Conservation (phyloP, 1,140 invertebrate species). For the Dinoponera quadriceps region DNA sequence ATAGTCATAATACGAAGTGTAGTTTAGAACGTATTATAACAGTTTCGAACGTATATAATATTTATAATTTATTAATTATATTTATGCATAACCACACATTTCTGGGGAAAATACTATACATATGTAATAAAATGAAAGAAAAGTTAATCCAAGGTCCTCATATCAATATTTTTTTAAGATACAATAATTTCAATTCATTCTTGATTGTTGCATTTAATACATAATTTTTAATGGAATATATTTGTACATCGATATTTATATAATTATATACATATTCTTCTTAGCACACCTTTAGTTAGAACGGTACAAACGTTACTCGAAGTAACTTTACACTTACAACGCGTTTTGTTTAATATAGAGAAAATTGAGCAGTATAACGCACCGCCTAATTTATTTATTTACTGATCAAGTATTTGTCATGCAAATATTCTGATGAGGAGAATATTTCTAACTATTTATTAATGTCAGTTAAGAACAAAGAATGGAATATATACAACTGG, state of each 20-base stretch:
- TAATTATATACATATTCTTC: constrained; percentile 23
- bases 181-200: constrained; percentile 18
- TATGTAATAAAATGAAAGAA: background rate
- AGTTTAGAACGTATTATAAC: constrained; percentile 16
- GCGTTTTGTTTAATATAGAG: constrained; percentile 31
- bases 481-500: constrained; percentile 10
- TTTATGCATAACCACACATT: constrained; percentile 19
- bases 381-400: constrained; percentile 48
- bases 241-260: constrained; percentile 30
- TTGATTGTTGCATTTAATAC: constrained; percentile 52
- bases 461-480: constrained; percentile 53
- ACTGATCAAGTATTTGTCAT: background rate
- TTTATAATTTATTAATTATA: constrained; percentile 16
- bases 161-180: background rate
- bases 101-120: background rate
- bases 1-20: constrained; percentile 37
- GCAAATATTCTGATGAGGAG: constrained; percentile 17
- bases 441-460: constrained; percentile 18
- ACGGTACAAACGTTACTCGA: constrained; percentile 42
- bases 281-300: constrained; percentile 31
- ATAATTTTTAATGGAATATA: constrained; percentile 51
- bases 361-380: constrained; percentile 26
- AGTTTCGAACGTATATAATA: constrained; percentile 23
- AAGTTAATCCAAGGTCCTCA: background rate
- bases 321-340: background rate